These are phyloP conservation scores for Eupithecia dodoneata DNA, from an alignment of 2,888 invertebrate genomes.

Conservation along the genomic window DNA sequence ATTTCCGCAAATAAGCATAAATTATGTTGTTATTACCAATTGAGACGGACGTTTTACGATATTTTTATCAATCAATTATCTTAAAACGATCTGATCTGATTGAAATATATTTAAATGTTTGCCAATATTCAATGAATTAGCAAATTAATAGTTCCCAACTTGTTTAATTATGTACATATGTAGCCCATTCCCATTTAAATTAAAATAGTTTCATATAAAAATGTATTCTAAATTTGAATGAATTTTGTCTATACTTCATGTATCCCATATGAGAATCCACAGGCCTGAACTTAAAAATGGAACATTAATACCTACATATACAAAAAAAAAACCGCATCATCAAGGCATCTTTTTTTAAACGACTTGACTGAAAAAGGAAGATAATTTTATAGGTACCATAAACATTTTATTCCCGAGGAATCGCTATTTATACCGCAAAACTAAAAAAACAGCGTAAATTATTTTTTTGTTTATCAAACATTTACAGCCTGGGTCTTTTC, in stretches of 20 bases:
- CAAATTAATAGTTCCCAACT: background rate
- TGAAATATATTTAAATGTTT: background rate
- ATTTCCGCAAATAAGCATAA: background rate
- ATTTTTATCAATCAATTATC: background rate
- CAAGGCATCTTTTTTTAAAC: background rate
- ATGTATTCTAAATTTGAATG: background rate
- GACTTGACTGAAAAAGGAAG: background rate
- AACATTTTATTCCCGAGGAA: too few species aligned
- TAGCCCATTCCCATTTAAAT: background rate
- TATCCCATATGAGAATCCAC: background rate
- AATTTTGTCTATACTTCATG: background rate
- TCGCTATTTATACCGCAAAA: too few species aligned
- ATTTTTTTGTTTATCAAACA: too few species aligned
- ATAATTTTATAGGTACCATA: too few species aligned
- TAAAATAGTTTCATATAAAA: background rate
- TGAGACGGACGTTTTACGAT: background rate
- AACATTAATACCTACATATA: background rate
- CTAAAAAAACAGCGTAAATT: too few species aligned
- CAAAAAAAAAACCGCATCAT: background rate
- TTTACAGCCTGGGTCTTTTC: too few species aligned
- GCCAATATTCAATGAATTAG: background rate
- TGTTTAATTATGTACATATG: background rate
- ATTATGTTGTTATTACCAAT: background rate
- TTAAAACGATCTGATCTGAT: background rate
- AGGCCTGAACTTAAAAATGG: background rate